phyloP scores from a whole-genome alignment of 2,113 vertebrate species.

The Tiliqua scincoides region DNA sequence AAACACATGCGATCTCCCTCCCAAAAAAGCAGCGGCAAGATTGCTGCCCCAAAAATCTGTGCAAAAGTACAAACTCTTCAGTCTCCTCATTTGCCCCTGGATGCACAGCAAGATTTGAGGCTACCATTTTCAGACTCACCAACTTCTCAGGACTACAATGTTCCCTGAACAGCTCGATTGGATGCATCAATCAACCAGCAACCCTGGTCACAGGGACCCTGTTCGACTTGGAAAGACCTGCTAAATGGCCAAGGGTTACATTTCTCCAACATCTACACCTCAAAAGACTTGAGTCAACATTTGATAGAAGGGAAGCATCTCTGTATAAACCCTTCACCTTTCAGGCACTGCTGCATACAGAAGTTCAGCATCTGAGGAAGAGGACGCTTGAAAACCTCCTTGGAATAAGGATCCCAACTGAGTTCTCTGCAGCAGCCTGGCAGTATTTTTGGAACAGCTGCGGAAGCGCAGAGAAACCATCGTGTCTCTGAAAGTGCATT shows the following conservation, averaged over 20 bases:
- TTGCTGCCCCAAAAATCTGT: not conserved
- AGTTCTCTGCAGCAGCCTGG: not conserved
- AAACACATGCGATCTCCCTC: not conserved
- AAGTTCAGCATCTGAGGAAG: not conserved
- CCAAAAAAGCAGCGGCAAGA: not conserved
- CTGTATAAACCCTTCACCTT: not conserved
- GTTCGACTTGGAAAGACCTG: too few species aligned
- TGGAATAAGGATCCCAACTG: not conserved
- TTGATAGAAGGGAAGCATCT: not conserved
- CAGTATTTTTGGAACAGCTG: conserved; percentile 2
- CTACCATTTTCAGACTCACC: not conserved
- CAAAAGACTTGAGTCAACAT: not conserved
- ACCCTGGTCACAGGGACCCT: not conserved
- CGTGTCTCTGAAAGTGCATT: not conserved
- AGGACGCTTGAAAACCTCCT: not conserved
- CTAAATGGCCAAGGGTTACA: not conserved
- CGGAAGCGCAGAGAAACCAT: not conserved
- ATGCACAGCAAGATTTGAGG: too few species aligned
- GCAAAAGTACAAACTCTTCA: not conserved
- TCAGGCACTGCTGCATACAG: not conserved
- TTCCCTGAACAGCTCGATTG: not conserved
- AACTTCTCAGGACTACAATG: not conserved
- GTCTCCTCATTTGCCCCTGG: not conserved
- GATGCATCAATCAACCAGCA: not conserved
- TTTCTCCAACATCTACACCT: not conserved